Conservation (phyloP, 2,888 invertebrate species). For the Linyphia triangularis region DNA sequence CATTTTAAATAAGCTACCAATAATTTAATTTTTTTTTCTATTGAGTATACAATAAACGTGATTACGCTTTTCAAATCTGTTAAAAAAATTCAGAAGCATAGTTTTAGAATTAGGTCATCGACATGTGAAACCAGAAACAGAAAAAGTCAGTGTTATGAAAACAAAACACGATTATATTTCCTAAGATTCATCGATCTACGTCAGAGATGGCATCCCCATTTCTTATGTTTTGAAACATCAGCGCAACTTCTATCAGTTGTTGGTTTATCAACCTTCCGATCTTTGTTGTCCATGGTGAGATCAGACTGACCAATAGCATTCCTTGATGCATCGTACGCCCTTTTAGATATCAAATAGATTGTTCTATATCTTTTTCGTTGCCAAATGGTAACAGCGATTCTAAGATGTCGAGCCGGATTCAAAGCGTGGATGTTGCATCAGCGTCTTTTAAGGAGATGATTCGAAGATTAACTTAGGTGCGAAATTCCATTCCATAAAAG, state of each 20-base stretch:
- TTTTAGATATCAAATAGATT: not conserved
- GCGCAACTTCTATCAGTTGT: constrained; percentile 16
- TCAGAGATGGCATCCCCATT: not conserved
- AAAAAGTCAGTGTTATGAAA: constrained; percentile 26
- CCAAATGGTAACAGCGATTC: not conserved
- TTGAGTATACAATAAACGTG: too few species aligned
- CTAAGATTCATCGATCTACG: not conserved
- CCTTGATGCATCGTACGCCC: constrained; percentile 27
- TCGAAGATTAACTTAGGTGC: not conserved
- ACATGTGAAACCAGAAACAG: too few species aligned
- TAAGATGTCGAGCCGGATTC: not conserved
- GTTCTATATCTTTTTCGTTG: not conserved
- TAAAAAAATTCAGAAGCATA: too few species aligned
- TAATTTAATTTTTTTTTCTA: too few species aligned
- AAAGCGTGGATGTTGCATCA: not conserved
- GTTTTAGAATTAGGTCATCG: too few species aligned
- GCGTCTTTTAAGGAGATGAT: not conserved
- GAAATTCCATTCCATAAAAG: not conserved
- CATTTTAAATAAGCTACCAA: too few species aligned
- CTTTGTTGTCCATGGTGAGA: constrained; percentile 36
- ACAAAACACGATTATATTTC: not conserved
- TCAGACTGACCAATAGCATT: constrained; percentile 16
- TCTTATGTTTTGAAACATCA: not conserved
- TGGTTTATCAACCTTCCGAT: constrained; percentile 51
- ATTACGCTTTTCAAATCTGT: too few species aligned